Base-by-base conservation (phyloP, 1,140 invertebrate species). In the Drosophila kanapiae region DNA sequence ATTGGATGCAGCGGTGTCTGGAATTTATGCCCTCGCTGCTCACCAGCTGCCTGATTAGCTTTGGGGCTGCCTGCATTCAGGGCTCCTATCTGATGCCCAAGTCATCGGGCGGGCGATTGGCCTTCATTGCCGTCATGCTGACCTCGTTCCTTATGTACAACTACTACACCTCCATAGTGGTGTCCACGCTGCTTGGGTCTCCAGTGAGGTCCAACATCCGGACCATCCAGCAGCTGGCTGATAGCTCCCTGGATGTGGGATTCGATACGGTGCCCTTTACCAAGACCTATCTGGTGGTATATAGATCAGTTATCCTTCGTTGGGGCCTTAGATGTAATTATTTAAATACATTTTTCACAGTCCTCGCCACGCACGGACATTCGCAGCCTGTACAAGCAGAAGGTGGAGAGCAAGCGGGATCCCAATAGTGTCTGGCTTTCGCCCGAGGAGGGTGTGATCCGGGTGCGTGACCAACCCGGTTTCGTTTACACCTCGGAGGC, bases 151-250 rank as follows among this genome's bases (percentile, higher is more conserved):
- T 92, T 2, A 87, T 92, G 72, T 92, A 92, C 37, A 92, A 92
- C 67, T 92, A 92, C 59, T 92, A 92, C 48, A 92, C 91, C 6
- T 92, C 91, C 29, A 88, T 92, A 58, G 80, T 92, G 45, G 91
- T 92, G 7, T 86, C 91, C 9, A 86, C 63, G 6, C 31, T 92
- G 14, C 60, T 92, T 62, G 91, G 87, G 0, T 83, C 91, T 1
- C 91, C 91, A 1, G 75, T 91, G 1, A 82, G 91, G 7, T 92
- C 91, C 9, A 82, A 91, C 65, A 92, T 92, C 5, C 82, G 70
- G 63, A 84, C 72, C 9, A 59, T 92, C 18, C 80, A 77, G 18
- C 91, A 92, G 54, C 57, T 92, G 56, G 91, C 91, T 1, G 91
- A 92, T 18, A 92, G 91, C 45, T 61, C 80, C 0, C 45, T 92